Conservation (phyloP, 2,113 vertebrate species). For the Astatotilapia flaviijosephi region DNA sequence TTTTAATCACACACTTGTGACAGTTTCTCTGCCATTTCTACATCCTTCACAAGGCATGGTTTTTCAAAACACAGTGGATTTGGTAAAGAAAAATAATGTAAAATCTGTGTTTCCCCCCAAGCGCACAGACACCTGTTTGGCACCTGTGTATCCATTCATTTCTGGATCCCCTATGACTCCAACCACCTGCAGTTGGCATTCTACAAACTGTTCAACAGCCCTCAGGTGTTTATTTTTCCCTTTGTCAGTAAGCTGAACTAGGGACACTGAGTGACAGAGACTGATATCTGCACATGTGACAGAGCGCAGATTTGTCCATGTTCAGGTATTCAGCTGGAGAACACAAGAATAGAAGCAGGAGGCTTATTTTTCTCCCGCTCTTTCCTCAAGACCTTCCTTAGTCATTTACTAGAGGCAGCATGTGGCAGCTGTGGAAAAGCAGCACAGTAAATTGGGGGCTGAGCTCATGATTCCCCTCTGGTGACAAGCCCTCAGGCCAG, state of each 20-base stretch:
- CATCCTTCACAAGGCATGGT: not conserved
- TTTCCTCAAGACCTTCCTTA: not conserved
- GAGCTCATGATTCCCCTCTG: conserved; percentile 19
- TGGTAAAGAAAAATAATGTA: conserved; percentile 13
- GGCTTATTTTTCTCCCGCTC: not conserved
- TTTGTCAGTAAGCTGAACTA: conserved; percentile 2
- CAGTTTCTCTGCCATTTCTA: not conserved
- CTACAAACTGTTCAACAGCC: not conserved
- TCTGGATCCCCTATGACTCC: conserved; percentile 4
- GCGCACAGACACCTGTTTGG: not conserved
- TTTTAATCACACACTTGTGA: not conserved
- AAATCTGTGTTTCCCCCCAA: not conserved
- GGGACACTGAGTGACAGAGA: not conserved
- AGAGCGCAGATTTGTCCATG: not conserved
- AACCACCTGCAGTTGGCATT: conserved; percentile 16
- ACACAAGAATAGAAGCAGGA: not conserved
- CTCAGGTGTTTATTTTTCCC: conserved; percentile 15
- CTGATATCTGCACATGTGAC: not conserved
- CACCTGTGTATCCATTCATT: conserved; percentile 26
- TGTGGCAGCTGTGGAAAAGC: conserved; percentile 1
- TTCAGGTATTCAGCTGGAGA: not conserved
- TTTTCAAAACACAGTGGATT: not conserved
- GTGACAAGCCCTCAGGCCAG: conserved; percentile 3
- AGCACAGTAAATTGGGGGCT: conserved; percentile 34
- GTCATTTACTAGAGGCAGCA: conserved; percentile 11